Evolutionary conservation across 2,888 invertebrate genomes (phyloP).

Genomic region (Melanophora roralis): DNA sequence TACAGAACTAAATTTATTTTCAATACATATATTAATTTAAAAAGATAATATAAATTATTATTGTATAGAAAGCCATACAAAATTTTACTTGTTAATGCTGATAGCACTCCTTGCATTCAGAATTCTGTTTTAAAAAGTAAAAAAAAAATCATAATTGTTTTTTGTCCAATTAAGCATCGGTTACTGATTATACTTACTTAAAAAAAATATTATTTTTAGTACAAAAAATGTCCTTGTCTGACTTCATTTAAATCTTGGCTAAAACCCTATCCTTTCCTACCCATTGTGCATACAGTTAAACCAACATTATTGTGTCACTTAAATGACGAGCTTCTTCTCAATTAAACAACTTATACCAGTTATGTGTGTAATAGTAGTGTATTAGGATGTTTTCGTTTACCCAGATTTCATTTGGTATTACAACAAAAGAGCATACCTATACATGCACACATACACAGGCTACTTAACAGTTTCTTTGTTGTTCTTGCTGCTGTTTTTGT

Average conservation of each 20-base stretch:
- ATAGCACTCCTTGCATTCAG: too few relatives aligned
- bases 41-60: too few relatives aligned
- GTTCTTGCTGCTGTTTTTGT: slow-evolving; percentile 17
- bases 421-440: slow-evolving; percentile 24
- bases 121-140: too few relatives aligned
- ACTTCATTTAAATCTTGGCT: slow-evolving; percentile 55
- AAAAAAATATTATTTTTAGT: too few relatives aligned
- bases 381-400: slow-evolving; percentile 13
- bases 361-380: slow-evolving; percentile 22
- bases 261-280: neutral
- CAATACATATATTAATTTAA: too few relatives aligned
- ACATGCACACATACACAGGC: slow-evolving; percentile 23
- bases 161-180: too few relatives aligned
- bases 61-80: too few relatives aligned
- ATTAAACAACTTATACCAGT: slow-evolving; percentile 42
- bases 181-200: too few relatives aligned
- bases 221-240: slow-evolving; percentile 67
- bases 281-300: neutral
- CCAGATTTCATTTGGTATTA: slow-evolving; percentile 44
- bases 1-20: too few relatives aligned
- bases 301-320: slow-evolving; percentile 15
- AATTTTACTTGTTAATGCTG: too few relatives aligned
- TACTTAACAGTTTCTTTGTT: slow-evolving; percentile 58
- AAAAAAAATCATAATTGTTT: too few relatives aligned
- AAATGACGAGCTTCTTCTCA: slow-evolving; percentile 36